Base-by-base conservation (phyloP, 2,113 vertebrate species). In the Eolophus roseicapilla region DNA sequence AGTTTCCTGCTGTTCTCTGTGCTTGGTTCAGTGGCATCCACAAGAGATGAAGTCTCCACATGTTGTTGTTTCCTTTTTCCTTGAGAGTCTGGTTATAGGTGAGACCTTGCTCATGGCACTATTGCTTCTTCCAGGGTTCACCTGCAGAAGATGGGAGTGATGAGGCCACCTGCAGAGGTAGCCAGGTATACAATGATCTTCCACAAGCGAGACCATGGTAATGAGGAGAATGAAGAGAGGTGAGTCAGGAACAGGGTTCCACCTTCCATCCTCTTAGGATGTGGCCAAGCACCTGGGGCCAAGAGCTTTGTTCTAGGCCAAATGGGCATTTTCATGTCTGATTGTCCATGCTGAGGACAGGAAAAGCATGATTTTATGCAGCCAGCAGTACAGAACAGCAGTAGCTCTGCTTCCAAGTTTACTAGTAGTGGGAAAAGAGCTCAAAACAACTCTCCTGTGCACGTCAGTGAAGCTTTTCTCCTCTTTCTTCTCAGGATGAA, bases 181-280 rank as follows among this genome's bases (percentile, higher is more conserved):
- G 99, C 98, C 60, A 99, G 98, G 86, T 99, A 99, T 49, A 99
- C 99, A 0, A 99, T 99, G 99, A 98, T 99, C 92, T 99, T 99
- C 89, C 99, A 99, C 87, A 98, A 98, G 24, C 97, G 99, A 68
- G 99, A 99, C 97, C 96, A 65, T 1, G 99, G 99, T 59, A 99
- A 99, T 7, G 98, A 99, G 93, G 98, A 98, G 68, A 99, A 99
- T 44, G 65, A 69, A 84, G 97, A 98, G 86, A 98, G 99, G 99
- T 99, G 27, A 97, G 98, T 97, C n/a, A 63, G 31, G 31, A 28
- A 27, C 11, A 17, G 39, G 4, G 3, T 71, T 69, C 24, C 13
- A 7, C 28, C 57, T 76, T 3, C 3, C 5, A 4, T 7, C 27
- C 21, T 21, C 28, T 65, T 57, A 19, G 27, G 14, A 9, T 19